These are phyloP conservation scores for Acanthiza pusilla DNA, from an alignment of 2,797 vertebrate species.

Conservation along the genomic window DNA sequence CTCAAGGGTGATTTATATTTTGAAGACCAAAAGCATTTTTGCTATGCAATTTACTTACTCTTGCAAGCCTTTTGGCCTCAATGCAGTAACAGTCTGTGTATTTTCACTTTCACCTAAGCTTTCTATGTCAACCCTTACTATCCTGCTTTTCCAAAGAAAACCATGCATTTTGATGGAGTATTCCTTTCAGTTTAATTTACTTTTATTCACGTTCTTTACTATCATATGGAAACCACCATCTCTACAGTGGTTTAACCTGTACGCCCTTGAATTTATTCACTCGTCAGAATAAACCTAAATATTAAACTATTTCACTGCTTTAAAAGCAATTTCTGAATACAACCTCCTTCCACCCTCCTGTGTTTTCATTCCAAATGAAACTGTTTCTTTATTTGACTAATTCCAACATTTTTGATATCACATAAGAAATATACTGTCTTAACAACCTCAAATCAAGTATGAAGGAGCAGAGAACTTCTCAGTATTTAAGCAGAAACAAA, in stretches of 20 bases:
- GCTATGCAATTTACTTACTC: background rate
- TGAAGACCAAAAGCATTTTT: background rate
- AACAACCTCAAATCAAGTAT: background rate
- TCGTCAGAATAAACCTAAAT: conserved; percentile 11
- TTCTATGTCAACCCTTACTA: background rate
- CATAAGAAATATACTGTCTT: conserved; percentile 6
- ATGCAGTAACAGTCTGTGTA: background rate
- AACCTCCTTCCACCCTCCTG: background rate
- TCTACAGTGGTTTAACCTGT: background rate
- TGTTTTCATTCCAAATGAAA: background rate
- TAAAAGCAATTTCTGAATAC: background rate
- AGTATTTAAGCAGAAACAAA: conserved; percentile 41
- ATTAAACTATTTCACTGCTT: background rate
- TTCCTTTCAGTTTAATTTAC: background rate
- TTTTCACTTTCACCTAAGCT: background rate
- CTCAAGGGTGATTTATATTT: background rate
- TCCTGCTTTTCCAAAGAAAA: background rate
- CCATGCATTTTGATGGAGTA: background rate
- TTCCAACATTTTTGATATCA: conserved; percentile 10
- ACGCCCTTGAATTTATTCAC: background rate
- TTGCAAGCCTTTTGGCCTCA: background rate
- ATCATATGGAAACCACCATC: background rate
- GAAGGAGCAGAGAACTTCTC: conserved; percentile 4
- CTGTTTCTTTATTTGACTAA: background rate
- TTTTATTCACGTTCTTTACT: background rate